Conservation (phyloP, 2,888 invertebrate species). For the Leptogaster cylindrica region DNA sequence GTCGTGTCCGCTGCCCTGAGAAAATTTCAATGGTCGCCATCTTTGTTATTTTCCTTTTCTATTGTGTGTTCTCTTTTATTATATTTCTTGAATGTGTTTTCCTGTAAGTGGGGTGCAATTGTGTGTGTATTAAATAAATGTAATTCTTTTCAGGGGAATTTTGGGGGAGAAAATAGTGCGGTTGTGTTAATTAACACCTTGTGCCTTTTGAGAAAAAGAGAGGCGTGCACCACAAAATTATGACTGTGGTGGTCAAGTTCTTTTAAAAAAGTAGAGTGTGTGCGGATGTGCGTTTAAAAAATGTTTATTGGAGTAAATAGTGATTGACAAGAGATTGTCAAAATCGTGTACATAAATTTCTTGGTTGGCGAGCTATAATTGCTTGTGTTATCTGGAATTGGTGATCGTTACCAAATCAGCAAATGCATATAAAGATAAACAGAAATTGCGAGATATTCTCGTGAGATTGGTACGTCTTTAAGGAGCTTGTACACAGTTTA, state of each 20-base stretch:
- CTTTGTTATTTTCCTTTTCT: constrained; percentile 52
- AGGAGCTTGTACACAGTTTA: too few species aligned
- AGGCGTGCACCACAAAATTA: too few species aligned
- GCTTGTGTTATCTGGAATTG: neutral
- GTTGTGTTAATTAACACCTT: constrained; percentile 4
- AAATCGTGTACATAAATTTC: neutral
- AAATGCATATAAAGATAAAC: neutral
- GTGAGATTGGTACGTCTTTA: too few species aligned
- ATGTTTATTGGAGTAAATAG: neutral
- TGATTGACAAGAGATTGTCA: neutral
- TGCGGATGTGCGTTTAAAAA: neutral
- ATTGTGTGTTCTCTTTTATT: constrained; percentile 14
- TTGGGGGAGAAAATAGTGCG: neutral
- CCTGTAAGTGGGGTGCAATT: neutral
- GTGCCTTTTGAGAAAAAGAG: constrained; percentile 4
- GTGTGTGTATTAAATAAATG: too few species aligned
- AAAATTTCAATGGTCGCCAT: constrained; percentile 56
- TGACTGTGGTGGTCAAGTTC: too few species aligned
- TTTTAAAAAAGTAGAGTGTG: too few species aligned
- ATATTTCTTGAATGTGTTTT: constrained; percentile 1
- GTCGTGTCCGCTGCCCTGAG: constrained; percentile 48
- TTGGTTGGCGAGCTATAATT: too few species aligned
- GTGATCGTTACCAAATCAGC: neutral
- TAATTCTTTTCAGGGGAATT: too few species aligned
- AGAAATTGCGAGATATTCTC: too few species aligned